Conservation (phyloP, 2,113 vertebrate genomes). For the Dicrurus megarhynchus region DNA sequence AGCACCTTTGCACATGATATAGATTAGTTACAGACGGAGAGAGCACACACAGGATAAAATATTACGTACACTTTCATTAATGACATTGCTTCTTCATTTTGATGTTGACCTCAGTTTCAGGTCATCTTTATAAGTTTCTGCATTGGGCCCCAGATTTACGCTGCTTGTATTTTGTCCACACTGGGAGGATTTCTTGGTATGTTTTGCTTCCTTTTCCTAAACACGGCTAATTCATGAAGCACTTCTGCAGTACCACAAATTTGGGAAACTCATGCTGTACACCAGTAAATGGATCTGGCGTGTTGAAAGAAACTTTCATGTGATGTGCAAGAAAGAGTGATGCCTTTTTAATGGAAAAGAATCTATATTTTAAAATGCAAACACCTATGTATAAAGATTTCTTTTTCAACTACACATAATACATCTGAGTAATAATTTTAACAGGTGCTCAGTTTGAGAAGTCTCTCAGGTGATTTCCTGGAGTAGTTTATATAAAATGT, state of each 20-base stretch:
- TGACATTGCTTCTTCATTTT: neutral
- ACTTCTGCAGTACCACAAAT: neutral
- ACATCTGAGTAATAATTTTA: constrained; percentile 33
- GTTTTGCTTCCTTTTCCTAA: neutral
- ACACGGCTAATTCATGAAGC: neutral
- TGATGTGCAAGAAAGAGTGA: constrained; percentile 21
- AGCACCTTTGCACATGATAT: neutral
- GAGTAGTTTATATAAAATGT: neutral
- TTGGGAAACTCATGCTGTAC: neutral
- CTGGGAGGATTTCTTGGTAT: neutral
- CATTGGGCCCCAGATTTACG: neutral
- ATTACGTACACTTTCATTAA: neutral
- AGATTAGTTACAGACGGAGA: neutral
- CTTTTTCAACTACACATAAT: neutral
- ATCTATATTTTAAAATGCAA: constrained; percentile 51
- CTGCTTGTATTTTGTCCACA: neutral
- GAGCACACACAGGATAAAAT: neutral
- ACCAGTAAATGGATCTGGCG: neutral
- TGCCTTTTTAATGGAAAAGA: constrained; percentile 42
- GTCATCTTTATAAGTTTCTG: neutral
- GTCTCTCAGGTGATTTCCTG: constrained; percentile 25
- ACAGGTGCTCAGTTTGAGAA: constrained; percentile 22
- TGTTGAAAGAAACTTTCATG: neutral
- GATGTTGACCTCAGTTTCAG: neutral
- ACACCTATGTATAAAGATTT: neutral